Evolutionary conservation across 1,140 invertebrate species (phyloP).

Genomic region (Ptiloglossa arizonensis): DNA sequence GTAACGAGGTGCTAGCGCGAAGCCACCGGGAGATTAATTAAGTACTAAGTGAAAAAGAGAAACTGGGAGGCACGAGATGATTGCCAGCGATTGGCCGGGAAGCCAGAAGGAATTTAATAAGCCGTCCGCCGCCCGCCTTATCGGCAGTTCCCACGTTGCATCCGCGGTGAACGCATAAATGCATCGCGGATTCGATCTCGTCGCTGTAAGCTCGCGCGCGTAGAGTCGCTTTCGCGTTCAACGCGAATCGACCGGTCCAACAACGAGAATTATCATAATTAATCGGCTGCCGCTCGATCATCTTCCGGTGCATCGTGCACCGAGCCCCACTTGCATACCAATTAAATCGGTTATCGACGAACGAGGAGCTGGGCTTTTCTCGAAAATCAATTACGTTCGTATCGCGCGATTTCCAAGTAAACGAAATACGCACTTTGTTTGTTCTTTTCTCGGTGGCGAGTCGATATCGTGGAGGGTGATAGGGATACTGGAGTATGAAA

Average conservation of each 20-base stretch:
- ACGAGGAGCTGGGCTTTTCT: slow-evolving; percentile 35
- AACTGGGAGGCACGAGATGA: slow-evolving; percentile 49
- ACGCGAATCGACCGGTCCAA: slow-evolving; percentile 33
- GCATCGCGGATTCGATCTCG: slow-evolving; percentile 59
- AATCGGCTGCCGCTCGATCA: slow-evolving; percentile 45
- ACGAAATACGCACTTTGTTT: too few relatives aligned
- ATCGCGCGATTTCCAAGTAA: too few relatives aligned
- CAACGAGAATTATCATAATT: slow-evolving; percentile 59
- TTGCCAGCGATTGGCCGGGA: slow-evolving; percentile 57
- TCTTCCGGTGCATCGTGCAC: slow-evolving; percentile 39
- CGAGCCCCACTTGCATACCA: background rate
- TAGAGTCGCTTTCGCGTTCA: slow-evolving; percentile 5
- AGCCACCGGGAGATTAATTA: slow-evolving; percentile 57
- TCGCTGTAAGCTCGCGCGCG: background rate
- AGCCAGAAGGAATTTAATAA: slow-evolving; percentile 61
- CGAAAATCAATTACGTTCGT: slow-evolving; percentile 12
- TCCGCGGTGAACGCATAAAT: slow-evolving; percentile 55
- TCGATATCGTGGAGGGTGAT: too few relatives aligned
- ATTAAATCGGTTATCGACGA: slow-evolving; percentile 33
- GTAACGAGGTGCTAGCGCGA: slow-evolving; percentile 47
- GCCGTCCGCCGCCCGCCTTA: slow-evolving; percentile 34
- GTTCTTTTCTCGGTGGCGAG: too few relatives aligned
- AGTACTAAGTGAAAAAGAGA: slow-evolving; percentile 46
- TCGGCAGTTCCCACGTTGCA: slow-evolving; percentile 61
- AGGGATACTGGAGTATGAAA: too few relatives aligned